Evolutionary conservation across 2,113 vertebrate species (phyloP).

Genomic region (Lontra canadensis): DNA sequence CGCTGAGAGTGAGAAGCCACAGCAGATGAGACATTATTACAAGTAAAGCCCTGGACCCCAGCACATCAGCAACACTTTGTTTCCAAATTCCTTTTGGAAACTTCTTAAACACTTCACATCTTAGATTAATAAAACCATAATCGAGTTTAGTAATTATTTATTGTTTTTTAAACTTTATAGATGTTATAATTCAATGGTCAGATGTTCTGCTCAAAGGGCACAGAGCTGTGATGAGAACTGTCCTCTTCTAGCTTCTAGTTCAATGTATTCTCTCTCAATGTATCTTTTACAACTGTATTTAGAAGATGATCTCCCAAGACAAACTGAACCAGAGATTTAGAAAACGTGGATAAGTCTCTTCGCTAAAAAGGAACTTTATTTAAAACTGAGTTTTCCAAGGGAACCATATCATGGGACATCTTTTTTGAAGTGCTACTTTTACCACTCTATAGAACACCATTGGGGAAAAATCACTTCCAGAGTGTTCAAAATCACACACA

Average conservation of each 20-base stretch:
- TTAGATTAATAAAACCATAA: not conserved
- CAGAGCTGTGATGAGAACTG: not conserved
- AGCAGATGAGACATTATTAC: not conserved
- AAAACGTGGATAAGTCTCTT: not conserved
- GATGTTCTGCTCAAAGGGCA: not conserved
- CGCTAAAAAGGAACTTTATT: not conserved
- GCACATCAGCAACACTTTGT: not conserved
- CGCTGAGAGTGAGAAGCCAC: not conserved
- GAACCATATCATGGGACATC: not conserved
- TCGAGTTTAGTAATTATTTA: not conserved
- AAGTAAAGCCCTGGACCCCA: not conserved
- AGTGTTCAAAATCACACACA: not conserved
- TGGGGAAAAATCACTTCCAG: not conserved
- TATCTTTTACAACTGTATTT: not conserved
- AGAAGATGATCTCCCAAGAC: not conserved
- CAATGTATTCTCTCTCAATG: not conserved
- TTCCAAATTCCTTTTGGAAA: not conserved
- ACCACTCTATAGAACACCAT: not conserved
- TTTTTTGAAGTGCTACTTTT: not conserved
- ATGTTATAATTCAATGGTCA: not conserved
- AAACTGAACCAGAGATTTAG: not conserved
- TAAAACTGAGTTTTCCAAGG: not conserved
- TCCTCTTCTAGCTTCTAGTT: not conserved
- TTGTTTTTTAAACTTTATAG: not conserved
- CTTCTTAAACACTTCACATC: not conserved